These are phyloP conservation scores for Centrocercus urophasianus DNA, from an alignment of 2,113 vertebrate species.

Conservation along the genomic window DNA sequence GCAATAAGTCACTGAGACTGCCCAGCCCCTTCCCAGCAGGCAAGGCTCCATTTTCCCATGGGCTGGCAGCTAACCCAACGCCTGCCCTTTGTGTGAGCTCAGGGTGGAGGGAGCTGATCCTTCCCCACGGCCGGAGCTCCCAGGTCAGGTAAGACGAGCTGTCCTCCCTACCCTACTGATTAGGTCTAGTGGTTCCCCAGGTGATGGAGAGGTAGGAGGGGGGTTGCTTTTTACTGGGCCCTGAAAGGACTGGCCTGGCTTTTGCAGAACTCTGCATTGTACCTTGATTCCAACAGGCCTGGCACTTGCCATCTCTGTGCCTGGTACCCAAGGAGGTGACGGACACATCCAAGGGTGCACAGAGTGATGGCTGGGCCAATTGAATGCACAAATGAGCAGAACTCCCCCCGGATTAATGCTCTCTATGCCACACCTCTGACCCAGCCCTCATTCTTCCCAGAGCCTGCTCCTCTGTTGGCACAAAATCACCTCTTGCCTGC, in stretches of 20 bases:
- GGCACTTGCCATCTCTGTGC: rapidly evolving
- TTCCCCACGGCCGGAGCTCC: not conserved
- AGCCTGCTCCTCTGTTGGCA: not conserved
- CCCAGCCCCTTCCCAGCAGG: not conserved
- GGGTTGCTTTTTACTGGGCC: not conserved
- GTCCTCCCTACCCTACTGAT: not conserved
- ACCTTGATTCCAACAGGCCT: not conserved
- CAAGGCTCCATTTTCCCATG: constrained; percentile 37
- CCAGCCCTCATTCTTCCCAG: not conserved
- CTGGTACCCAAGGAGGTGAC: not conserved
- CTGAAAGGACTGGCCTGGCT: not conserved
- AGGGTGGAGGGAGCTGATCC: not conserved
- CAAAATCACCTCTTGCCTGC: not conserved
- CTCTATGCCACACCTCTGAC: not conserved
- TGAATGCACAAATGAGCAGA: not conserved
- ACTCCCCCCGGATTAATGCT: not conserved
- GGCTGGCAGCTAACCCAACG: not conserved
- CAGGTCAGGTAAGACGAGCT: rapidly evolving
- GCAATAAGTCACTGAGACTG: constrained; percentile 62
- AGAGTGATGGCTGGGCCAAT: not conserved
- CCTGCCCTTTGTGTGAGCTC: constrained; percentile 11
- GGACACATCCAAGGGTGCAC: not conserved
- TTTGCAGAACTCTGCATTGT: not conserved
- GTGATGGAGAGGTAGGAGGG: not conserved
- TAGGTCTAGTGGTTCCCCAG: not conserved